These are phyloP conservation scores for Nowickia ferox DNA, from an alignment of 2,888 invertebrate genomes.

Conservation along the genomic window DNA sequence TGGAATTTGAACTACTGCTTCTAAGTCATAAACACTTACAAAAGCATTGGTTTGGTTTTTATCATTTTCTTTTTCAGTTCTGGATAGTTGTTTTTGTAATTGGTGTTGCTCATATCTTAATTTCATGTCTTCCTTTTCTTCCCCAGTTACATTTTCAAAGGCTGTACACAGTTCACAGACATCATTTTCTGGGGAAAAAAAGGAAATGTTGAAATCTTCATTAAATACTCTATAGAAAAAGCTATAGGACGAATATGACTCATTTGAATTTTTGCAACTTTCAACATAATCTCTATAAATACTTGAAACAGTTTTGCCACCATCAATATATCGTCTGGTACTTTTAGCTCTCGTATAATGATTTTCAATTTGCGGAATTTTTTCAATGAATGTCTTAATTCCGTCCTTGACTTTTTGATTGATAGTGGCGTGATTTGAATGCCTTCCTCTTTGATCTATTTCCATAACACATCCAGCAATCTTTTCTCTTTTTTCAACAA, in stretches of 20 bases:
- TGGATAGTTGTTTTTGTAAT: conserved; percentile 13
- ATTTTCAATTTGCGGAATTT: conserved; percentile 63
- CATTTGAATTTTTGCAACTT: too few species aligned
- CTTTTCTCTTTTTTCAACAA: too few species aligned
- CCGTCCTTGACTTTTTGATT: conserved; percentile 60
- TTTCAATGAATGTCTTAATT: conserved; percentile 59
- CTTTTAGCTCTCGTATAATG: too few species aligned
- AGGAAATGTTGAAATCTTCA: too few species aligned
- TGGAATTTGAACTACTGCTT: conserved; percentile 34
- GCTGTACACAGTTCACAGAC: conserved; percentile 59
- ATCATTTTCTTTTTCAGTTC: conserved; percentile 32
- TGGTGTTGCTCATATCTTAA: conserved; percentile 21
- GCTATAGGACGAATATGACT: too few species aligned
- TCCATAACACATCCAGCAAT: too few species aligned
- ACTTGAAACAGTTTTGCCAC: too few species aligned
- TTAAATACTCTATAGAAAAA: too few species aligned
- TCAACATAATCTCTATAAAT: too few species aligned
- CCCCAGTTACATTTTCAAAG: conserved; percentile 52
- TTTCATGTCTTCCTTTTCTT: conserved; percentile 45
- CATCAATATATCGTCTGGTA: too few species aligned
- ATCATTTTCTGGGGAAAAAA: conserved; percentile 56
- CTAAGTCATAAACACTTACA: conserved; percentile 39
- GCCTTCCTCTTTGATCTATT: too few species aligned
- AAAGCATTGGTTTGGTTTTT: conserved; percentile 30
- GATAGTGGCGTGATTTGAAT: too few species aligned